Evolutionary conservation across 2,797 vertebrate species (phyloP).

Genomic region (Numenius phaeopus): DNA sequence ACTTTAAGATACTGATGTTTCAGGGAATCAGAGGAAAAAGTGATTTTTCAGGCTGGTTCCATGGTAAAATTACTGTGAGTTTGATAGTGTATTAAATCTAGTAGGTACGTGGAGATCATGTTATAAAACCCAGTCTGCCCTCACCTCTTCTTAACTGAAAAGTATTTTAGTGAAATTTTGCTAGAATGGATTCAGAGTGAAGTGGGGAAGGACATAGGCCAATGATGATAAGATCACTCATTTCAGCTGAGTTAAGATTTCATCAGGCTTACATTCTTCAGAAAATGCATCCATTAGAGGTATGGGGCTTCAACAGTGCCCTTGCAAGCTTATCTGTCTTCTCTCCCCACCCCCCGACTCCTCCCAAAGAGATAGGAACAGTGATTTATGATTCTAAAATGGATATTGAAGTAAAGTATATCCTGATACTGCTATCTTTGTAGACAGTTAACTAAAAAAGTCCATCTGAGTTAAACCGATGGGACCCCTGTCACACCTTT

Average conservation of each 20-base stretch:
- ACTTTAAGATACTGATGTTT: conserved; percentile 39
- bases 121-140: conserved; percentile 2
- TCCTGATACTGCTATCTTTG: not conserved
- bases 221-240: conserved; percentile 39
- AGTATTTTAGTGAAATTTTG: conserved; percentile 41
- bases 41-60: not conserved
- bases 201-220: conserved; percentile 29
- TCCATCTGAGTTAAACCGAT: not conserved
- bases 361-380: not conserved
- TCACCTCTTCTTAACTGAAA: conserved; percentile 40
- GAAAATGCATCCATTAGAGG: conserved; percentile 18
- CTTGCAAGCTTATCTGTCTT: not conserved
- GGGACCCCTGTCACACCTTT: not conserved
- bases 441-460: not conserved
- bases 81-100: conserved; percentile 30
- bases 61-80: conserved; percentile 60
- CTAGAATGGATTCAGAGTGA: conserved; percentile 44
- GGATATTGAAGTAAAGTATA: not conserved
- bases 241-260: conserved; percentile 62
- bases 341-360: not conserved
- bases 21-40: not conserved
- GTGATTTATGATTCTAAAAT: not conserved
- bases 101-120: not conserved
- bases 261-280: conserved; percentile 43
- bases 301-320: conserved; percentile 9